phyloP scores from a whole-genome alignment of 2,113 vertebrate genomes.

The Leptobrachium leishanense region DNA sequence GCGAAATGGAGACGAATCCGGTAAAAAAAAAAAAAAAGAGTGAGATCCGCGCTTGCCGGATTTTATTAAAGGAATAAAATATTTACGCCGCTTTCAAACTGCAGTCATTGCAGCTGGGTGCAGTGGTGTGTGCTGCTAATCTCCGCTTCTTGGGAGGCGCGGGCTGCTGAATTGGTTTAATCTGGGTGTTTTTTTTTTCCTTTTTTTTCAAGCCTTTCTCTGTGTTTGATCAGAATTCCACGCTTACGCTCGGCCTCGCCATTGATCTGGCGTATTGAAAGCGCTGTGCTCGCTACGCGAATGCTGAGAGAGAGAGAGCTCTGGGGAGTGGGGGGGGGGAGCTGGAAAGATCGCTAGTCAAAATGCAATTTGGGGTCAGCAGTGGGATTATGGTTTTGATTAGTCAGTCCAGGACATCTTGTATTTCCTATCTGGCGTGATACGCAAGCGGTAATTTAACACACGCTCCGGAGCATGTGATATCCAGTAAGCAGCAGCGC shows the following conservation, averaged over 20 bases:
- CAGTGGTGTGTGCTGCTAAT: constrained; percentile 31
- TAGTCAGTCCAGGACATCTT: too few relatives aligned
- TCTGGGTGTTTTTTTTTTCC: neutral
- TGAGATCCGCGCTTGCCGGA: neutral
- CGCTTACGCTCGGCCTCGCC: neutral
- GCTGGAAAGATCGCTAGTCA: too few relatives aligned
- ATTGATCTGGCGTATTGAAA: neutral
- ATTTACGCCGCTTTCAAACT: constrained; percentile 34
- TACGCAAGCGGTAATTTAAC: too few relatives aligned
- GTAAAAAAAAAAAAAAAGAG: neutral
- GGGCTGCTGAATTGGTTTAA: neutral
- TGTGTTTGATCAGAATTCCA: neutral
- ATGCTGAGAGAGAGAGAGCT: too few relatives aligned
- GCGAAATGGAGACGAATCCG: constrained; percentile 16
- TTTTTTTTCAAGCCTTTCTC: neutral
- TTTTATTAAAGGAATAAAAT: constrained; percentile 40
- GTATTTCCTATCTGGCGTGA: too few relatives aligned
- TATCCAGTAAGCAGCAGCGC: too few relatives aligned
- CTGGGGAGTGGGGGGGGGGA: too few relatives aligned
- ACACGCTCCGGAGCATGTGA: too few relatives aligned
- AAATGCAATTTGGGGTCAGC: too few relatives aligned
- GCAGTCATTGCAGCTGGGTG: constrained; percentile 28
- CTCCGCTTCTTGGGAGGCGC: constrained; percentile 24
- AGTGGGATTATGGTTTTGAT: too few relatives aligned
- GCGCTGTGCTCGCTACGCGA: too few relatives aligned